Evolutionary conservation across 2,113 vertebrate species (phyloP).

Genomic region (Sciurus niger): DNA sequence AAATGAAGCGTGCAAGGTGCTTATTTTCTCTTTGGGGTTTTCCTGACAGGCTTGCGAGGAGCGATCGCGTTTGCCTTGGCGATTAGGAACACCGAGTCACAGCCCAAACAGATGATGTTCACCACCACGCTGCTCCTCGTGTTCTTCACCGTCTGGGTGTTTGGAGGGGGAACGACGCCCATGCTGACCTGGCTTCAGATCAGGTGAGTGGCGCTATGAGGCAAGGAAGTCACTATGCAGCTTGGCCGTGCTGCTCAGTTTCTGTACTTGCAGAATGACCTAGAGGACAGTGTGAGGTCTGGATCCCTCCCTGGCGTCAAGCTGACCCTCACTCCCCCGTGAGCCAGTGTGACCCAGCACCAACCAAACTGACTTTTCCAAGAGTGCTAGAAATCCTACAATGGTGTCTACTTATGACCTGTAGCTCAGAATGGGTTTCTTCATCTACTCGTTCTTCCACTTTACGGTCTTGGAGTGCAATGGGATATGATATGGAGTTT

Average conservation of each 20-base stretch:
- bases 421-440: not conserved
- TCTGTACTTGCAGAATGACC: not conserved
- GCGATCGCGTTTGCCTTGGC: conserved; percentile 92
- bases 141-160: conserved; percentile 91
- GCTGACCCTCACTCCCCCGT: not conserved
- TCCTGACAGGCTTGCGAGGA: conserved; percentile 90
- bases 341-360: not conserved
- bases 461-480: not conserved
- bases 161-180: conserved; percentile 90
- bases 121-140: conserved; percentile 91
- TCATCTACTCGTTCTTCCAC: not conserved
- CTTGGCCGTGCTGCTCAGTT: not conserved
- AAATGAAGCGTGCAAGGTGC: not conserved
- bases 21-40: not conserved
- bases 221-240: not conserved
- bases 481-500: not conserved
- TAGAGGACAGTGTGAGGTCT: not conserved
- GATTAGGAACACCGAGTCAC: conserved; percentile 87
- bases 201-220: conserved; percentile 87
- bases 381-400: not conserved
- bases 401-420: not conserved
- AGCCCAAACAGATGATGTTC: conserved; percentile 90
- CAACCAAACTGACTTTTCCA: not conserved
- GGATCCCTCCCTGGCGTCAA: not conserved
- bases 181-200: conserved; percentile 92